Percentiles rank a stretch among this genome's conserved stretches.
phyloP scores from a whole-genome alignment of 2,888 invertebrate genomes.

The Malachius bipustulatus region DNA sequence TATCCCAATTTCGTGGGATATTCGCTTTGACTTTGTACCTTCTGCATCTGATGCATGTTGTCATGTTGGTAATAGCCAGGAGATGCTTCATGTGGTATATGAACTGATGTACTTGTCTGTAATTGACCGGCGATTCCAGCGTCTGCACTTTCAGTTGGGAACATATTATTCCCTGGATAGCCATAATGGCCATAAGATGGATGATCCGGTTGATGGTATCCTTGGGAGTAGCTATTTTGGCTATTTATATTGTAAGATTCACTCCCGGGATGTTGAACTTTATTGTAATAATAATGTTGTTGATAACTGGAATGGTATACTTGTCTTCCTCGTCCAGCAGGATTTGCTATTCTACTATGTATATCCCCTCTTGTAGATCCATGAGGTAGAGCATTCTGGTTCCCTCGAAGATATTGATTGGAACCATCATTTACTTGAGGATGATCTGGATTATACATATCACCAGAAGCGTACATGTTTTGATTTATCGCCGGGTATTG shows the following conservation, averaged over 20 bases:
- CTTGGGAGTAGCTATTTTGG: constrained; percentile 29
- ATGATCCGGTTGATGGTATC: constrained; percentile 30
- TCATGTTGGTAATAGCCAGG: constrained; percentile 32
- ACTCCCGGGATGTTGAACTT: constrained; percentile 36
- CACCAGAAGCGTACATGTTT: constrained; percentile 26
- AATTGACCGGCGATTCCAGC: constrained; percentile 25
- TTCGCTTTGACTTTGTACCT: constrained; percentile 21
- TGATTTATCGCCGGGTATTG: constrained; percentile 29
- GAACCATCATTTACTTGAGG: constrained; percentile 29
- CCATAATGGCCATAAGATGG: constrained; percentile 32
- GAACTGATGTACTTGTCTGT: constrained; percentile 25
- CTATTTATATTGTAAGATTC: constrained; percentile 27
- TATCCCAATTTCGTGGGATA: constrained; percentile 36
- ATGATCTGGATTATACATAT: constrained; percentile 37
- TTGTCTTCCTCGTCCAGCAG: constrained; percentile 29
- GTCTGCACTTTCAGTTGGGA: constrained; percentile 28
- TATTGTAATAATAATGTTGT: constrained; percentile 42
- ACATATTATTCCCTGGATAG: constrained; percentile 29
- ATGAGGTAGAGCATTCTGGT: constrained; percentile 23
- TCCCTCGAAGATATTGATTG: constrained; percentile 28
- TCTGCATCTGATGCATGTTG: constrained; percentile 29
- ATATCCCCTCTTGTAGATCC: constrained; percentile 18
- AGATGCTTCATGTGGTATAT: constrained; percentile 26
- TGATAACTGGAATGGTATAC: constrained; percentile 39
- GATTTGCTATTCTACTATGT: constrained; percentile 23